phyloP scores from a whole-genome alignment of 2,888 invertebrate genomes.

The Autographa gamma region DNA sequence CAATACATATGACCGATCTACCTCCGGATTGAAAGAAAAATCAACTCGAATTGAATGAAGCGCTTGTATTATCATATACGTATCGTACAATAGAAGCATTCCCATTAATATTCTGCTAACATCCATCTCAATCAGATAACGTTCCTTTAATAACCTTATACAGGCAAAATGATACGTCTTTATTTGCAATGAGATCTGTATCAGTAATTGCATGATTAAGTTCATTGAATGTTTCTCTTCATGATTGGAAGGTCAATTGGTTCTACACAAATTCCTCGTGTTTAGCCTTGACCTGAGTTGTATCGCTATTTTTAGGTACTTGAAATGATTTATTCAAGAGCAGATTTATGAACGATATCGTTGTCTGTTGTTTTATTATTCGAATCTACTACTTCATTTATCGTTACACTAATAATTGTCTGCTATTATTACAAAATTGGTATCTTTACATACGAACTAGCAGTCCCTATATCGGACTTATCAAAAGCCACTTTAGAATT shows the following conservation, averaged over 20 bases:
- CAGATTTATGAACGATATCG: neutral
- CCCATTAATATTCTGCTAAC: conserved; percentile 37
- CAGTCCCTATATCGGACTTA: neutral
- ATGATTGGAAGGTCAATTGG: conserved; percentile 50
- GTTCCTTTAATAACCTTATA: conserved; percentile 32
- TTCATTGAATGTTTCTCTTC: conserved; percentile 43
- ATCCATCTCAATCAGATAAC: conserved; percentile 49
- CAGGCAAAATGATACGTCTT: conserved; percentile 43
- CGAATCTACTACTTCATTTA: neutral
- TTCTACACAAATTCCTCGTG: conserved; percentile 30
- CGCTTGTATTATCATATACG: neutral
- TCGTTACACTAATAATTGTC: neutral
- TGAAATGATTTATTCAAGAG: conserved; percentile 18
- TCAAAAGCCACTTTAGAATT: neutral
- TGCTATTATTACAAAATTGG: neutral
- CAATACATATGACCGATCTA: neutral
- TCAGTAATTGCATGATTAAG: conserved; percentile 40
- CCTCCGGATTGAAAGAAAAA: neutral
- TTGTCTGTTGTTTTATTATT: neutral
- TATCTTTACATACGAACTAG: neutral
- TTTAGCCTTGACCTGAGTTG: conserved; percentile 27
- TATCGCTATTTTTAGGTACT: conserved; percentile 20
- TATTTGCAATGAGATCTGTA: conserved; percentile 53
- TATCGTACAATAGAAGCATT: neutral
- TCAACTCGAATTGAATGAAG: neutral